Percentiles rank a stretch among this genome's conserved stretches.
phyloP scores from a whole-genome alignment of 1,140 invertebrate species.

The Venustaconcha ellipsiformis region DNA sequence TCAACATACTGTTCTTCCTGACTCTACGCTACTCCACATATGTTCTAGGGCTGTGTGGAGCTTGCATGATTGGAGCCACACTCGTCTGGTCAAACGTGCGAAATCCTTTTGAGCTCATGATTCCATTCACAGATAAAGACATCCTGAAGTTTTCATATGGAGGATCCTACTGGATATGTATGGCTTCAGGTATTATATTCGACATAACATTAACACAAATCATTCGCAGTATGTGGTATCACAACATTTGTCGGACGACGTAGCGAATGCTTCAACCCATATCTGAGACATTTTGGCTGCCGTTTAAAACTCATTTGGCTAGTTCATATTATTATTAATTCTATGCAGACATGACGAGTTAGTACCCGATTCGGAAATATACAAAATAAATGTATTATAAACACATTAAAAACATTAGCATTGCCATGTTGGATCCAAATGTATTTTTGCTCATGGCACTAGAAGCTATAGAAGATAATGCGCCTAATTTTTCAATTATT shows the following conservation, averaged over 20 bases:
- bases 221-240: not conserved
- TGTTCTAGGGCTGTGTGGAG: constrained; percentile 82
- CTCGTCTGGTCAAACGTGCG: constrained; percentile 86
- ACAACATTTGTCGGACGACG: not conserved
- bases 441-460: no score
- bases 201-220: not conserved
- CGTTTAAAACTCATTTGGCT: not conserved
- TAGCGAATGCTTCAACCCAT: not conserved
- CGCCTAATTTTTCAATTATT: no score
- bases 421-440: no score
- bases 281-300: not conserved
- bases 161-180: constrained; percentile 93
- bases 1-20: constrained; percentile 90
- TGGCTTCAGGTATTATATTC: constrained; percentile 80
- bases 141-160: constrained; percentile 75
- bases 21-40: constrained; percentile 94
- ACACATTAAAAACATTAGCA: no score
- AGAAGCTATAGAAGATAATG: no score
- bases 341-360: no score
- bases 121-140: constrained; percentile 78
- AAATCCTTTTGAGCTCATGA: constrained; percentile 83
- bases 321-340: not conserved
- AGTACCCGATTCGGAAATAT: no score
- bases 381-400: no score
- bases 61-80: constrained; percentile 76